Evolutionary conservation across 2,888 invertebrate genomes (phyloP).

Genomic region (Lithophane socia): DNA sequence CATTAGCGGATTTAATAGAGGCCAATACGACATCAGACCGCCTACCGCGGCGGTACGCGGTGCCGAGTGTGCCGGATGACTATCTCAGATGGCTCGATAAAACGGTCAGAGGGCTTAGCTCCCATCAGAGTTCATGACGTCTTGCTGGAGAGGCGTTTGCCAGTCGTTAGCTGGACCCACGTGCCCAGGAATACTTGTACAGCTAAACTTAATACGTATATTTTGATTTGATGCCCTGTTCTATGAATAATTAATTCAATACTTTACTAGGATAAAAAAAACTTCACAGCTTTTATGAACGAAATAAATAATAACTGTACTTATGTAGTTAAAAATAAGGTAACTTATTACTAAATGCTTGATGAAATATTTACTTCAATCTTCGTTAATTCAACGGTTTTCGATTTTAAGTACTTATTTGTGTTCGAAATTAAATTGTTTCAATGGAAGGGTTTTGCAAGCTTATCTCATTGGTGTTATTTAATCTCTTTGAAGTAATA

Average conservation of each 20-base stretch:
- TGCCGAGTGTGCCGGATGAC: too few species aligned
- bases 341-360: constrained; percentile 21
- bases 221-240: too few species aligned
- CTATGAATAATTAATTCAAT: not conserved
- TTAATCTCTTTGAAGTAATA: constrained; percentile 54
- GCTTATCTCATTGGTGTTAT: constrained; percentile 48
- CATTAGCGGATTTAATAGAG: too few species aligned
- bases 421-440: constrained; percentile 53
- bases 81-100: too few species aligned
- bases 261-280: not conserved
- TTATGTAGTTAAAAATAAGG: not conserved
- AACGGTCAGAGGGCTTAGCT: too few species aligned
- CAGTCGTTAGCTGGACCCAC: too few species aligned
- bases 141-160: too few species aligned
- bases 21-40: too few species aligned
- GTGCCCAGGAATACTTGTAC: too few species aligned
- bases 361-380: constrained; percentile 50
- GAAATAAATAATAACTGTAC: not conserved
- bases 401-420: constrained; percentile 39
- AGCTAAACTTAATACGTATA: not conserved
- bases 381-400: constrained; percentile 42
- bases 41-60: too few species aligned
- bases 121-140: too few species aligned
- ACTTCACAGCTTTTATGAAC: not conserved
- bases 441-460: constrained; percentile 24